Evolutionary conservation across 2,113 vertebrate genomes (phyloP).

Genomic region (Odocoileus hemionus): DNA sequence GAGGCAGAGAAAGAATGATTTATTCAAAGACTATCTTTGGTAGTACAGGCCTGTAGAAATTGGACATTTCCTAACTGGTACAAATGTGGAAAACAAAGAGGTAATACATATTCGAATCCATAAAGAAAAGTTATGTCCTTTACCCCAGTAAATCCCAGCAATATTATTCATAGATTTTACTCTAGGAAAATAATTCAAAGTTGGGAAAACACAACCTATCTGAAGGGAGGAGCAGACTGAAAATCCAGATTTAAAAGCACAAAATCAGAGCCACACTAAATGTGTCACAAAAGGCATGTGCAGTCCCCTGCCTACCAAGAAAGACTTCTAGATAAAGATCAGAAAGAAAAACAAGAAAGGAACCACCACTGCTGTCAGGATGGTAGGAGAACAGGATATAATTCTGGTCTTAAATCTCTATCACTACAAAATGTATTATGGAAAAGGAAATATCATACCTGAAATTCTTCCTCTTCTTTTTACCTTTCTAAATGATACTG

Average conservation of each 20-base stretch:
- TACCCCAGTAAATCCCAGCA: conserved; percentile 12
- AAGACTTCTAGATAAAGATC: neutral
- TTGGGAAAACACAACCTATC: neutral
- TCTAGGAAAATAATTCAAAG: conserved; percentile 12
- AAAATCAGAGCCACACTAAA: neutral
- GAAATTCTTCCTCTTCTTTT: neutral
- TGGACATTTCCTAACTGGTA: neutral
- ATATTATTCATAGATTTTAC: conserved; percentile 25
- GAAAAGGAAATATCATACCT: neutral
- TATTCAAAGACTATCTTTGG: neutral
- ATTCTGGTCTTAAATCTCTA: neutral
- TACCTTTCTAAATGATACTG: neutral
- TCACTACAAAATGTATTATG: neutral
- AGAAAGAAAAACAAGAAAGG: neutral
- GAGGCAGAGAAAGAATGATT: neutral
- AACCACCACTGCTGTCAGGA: neutral
- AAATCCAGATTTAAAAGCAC: neutral
- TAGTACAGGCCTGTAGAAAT: neutral
- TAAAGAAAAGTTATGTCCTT: neutral
- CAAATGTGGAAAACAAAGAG: conserved; percentile 27
- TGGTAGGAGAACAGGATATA: neutral
- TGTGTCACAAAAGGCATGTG: neutral
- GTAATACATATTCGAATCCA: neutral
- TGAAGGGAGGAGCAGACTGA: neutral
- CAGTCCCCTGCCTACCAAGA: neutral